phyloP scores from a whole-genome alignment of 1,140 invertebrate species.

The Pogonognathellus flavescens region DNA sequence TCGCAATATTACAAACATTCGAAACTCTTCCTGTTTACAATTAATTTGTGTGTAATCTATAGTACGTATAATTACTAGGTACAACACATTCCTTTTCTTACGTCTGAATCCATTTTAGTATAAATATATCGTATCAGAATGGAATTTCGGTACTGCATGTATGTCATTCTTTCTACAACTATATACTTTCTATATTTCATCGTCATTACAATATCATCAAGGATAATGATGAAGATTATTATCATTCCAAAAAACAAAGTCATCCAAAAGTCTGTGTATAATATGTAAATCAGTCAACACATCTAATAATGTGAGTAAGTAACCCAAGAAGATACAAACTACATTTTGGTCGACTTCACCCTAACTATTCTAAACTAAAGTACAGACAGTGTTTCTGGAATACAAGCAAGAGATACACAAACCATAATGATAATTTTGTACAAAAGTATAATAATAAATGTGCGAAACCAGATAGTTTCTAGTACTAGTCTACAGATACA shows the following conservation, averaged over 20 bases:
- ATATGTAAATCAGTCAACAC: too few species aligned
- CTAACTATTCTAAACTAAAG: too few species aligned
- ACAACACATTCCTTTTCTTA: slow-evolving; percentile 4
- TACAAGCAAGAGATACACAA: slow-evolving; percentile 3
- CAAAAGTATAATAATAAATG: slow-evolving; percentile 2
- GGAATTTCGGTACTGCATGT: neutral
- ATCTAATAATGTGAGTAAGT: too few species aligned
- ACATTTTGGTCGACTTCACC: slow-evolving; percentile 6
- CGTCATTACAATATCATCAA: neutral
- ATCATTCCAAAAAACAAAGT: too few species aligned
- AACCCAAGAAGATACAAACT: neutral
- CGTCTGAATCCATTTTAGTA: neutral
- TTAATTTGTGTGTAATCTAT: neutral
- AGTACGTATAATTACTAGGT: neutral
- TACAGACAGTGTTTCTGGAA: slow-evolving; percentile 13
- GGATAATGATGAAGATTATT: neutral
- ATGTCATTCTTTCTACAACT: neutral
- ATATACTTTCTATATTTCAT: neutral
- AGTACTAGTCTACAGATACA: neutral
- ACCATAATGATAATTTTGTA: neutral
- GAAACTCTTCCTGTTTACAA: neutral
- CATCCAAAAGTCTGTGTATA: too few species aligned
- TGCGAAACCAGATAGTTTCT: too few species aligned
- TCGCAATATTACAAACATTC: neutral
- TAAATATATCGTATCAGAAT: slow-evolving; percentile 27